Evolutionary conservation across 2,888 invertebrate genomes (phyloP).

Genomic region (Eupithecia tripunctaria): DNA sequence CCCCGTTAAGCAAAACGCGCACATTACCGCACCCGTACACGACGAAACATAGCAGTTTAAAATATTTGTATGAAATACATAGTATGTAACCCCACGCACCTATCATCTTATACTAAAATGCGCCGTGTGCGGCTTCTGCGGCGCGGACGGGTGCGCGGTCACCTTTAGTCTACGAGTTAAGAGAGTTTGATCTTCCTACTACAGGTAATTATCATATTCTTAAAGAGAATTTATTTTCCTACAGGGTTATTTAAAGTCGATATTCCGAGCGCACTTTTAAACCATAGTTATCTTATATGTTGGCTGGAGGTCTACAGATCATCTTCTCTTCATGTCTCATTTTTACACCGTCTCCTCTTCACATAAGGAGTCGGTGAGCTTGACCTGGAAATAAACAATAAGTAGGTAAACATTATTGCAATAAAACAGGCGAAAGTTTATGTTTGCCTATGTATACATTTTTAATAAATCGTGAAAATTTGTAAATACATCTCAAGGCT

Average conservation of each 20-base stretch:
- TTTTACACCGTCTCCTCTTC: conserved; percentile 58
- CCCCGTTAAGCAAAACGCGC: too few relatives aligned
- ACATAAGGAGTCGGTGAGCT: conserved; percentile 51
- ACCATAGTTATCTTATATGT: neutral
- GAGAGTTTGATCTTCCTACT: too few relatives aligned
- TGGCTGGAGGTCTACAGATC: neutral
- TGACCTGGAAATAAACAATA: conserved; percentile 56
- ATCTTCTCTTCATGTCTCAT: conserved; percentile 35
- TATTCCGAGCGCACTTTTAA: too few relatives aligned
- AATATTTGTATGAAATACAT: too few relatives aligned
- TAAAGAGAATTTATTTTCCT: neutral
- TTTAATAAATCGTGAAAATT: neutral
- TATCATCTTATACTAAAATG: too few relatives aligned
- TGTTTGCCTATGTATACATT: neutral
- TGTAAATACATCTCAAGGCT: neutral
- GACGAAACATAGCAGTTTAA: too few relatives aligned
- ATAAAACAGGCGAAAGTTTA: neutral
- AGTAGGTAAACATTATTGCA: neutral
- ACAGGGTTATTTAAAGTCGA: neutral
- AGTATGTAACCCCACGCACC: too few relatives aligned
- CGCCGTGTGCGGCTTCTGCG: too few relatives aligned
- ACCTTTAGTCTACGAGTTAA: too few relatives aligned
- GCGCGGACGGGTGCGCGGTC: too few relatives aligned
- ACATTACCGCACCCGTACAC: too few relatives aligned
- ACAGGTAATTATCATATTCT: neutral